A percentile compares a stretch with the other conserved stretches of the same genome.
Evolutionary conservation across 2,888 invertebrate genomes (phyloP).

Genomic region (Morpho deidamia): DNA sequence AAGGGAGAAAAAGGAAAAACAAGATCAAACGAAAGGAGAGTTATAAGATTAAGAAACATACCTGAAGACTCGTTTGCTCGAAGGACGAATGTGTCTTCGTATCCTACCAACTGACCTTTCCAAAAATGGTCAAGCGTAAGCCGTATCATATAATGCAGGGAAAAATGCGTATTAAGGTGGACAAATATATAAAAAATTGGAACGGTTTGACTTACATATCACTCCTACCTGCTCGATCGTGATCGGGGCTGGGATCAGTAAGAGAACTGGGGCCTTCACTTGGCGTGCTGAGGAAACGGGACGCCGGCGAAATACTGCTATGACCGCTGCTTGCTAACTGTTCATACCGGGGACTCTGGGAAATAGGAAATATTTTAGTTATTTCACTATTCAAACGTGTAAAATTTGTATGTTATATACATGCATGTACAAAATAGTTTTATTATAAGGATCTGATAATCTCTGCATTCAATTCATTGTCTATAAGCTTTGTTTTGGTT

Average conservation of each 20-base stretch:
- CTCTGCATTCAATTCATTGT: no score
- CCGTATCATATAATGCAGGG: conserved; percentile 4
- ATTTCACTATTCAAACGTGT: not conserved
- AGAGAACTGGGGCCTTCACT: conserved; percentile 62
- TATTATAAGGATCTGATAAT: no score
- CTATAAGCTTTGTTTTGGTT: no score
- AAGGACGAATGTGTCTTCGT: not conserved
- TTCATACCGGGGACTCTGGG: conserved; percentile 70
- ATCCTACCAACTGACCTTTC: conserved; percentile 1
- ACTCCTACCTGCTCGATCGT: conserved; percentile 75
- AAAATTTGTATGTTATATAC: not conserved
- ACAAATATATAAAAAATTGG: conserved; percentile 65
- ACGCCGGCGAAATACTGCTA: conserved; percentile 65
- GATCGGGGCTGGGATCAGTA: conserved; percentile 65
- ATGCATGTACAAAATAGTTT: not conserved
- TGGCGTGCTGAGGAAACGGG: conserved; percentile 60
- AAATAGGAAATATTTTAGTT: not conserved
- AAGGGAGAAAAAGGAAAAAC: not conserved
- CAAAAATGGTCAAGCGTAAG: conserved; percentile 14
- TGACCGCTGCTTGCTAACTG: conserved; percentile 69
- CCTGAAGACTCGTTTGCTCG: not conserved
- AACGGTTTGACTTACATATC: conserved; percentile 77
- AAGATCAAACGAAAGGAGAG: not conserved
- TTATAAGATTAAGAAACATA: not conserved
- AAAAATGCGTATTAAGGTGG: conserved; percentile 32